Evolutionary conservation across 2,888 invertebrate genomes (phyloP).

Genomic region (Eudasyphora cyanicolor): DNA sequence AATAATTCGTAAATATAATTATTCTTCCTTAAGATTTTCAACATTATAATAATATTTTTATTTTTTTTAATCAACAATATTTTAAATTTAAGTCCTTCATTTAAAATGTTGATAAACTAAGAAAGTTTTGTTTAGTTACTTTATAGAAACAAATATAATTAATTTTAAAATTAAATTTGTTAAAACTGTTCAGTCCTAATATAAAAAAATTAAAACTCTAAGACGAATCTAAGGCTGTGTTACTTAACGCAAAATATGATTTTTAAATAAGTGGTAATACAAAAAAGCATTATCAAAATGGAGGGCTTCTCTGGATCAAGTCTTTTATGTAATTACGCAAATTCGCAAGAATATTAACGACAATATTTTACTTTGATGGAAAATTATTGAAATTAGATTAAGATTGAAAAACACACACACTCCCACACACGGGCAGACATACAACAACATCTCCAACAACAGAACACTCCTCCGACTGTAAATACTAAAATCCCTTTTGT

Average conservation of each 20-base stretch:
- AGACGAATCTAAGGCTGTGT: conserved; percentile 24
- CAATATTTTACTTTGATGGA: conserved; percentile 45
- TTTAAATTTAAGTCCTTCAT: not conserved
- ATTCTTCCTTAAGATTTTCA: no score
- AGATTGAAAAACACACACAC: not conserved
- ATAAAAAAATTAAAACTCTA: not conserved
- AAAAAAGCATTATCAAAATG: not conserved
- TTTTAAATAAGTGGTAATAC: not conserved
- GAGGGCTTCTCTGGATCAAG: no score
- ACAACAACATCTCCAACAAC: not conserved
- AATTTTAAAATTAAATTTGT: no score
- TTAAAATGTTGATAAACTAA: not conserved
- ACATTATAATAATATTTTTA: no score
- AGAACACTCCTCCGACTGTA: not conserved
- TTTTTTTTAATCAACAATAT: no score
- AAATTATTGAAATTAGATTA: not conserved
- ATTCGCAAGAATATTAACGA: conserved; percentile 39
- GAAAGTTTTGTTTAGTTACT: no score
- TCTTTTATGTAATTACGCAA: not conserved
- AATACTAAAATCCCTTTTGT: not conserved
- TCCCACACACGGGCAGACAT: not conserved
- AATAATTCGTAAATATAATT: no score
- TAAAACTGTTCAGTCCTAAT: no score
- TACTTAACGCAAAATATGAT: conserved; percentile 17
- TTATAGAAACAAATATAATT: no score